Percentiles rank a stretch among this genome's conserved stretches.
phyloP scores from a whole-genome alignment of 2,797 vertebrate species.

The Pangasius larnaudii region DNA sequence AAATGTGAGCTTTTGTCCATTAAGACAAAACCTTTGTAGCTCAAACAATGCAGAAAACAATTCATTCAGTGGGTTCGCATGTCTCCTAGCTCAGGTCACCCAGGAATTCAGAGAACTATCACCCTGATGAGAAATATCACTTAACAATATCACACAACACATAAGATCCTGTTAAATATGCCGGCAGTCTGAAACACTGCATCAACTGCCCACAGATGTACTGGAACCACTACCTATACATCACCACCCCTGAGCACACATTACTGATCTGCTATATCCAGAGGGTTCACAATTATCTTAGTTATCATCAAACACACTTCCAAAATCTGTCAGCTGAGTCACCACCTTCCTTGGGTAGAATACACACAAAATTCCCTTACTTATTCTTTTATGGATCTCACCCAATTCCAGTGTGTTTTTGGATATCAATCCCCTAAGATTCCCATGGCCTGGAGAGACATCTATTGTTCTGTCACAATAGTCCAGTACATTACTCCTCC shows the following conservation, averaged over 20 bases:
- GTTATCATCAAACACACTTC: neutral
- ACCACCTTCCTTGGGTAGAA: neutral
- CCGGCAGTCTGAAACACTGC: neutral
- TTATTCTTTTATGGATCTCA: neutral
- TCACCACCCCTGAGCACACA: neutral
- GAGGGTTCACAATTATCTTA: neutral
- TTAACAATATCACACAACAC: neutral
- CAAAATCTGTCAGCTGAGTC: neutral
- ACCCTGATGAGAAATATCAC: neutral
- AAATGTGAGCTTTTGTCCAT: slow-evolving; percentile 11
- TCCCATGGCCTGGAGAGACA: neutral
- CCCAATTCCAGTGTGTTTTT: neutral
- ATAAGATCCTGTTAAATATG: neutral
- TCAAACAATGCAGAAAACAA: neutral
- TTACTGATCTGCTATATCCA: neutral
- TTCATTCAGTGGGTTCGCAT: neutral
- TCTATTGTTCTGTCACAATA: neutral
- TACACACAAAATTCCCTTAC: neutral
- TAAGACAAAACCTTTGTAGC: neutral
- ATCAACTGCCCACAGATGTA: neutral
- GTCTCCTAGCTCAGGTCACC: neutral
- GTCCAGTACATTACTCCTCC: neutral
- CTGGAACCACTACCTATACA: neutral
- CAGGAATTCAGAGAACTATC: neutral
- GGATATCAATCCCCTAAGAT: neutral